Evolutionary conservation across 2,888 invertebrate genomes (phyloP), one percentile per base, ranked within the genome.

Genomic region (Trichogramma dendrolimi): DNA sequence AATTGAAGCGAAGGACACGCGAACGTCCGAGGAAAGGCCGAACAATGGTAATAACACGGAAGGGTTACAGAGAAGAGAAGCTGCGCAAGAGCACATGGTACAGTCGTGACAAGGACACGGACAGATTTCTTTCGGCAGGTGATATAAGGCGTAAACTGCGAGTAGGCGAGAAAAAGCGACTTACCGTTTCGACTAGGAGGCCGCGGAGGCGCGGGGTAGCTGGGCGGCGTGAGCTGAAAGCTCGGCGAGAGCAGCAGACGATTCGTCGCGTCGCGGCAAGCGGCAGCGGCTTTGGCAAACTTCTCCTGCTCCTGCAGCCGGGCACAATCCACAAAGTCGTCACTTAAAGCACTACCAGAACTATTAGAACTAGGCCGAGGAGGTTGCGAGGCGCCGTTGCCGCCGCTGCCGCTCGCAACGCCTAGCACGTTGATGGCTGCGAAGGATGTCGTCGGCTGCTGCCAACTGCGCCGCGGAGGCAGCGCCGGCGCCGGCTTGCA

Each of bases 371-470:
- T 61, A 63, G 67, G 58, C 65, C 70, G 67, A 71, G 68, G 64
- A 68, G 71, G 66, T 69, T 65, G 39, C 60, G 61, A 62, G 67
- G 58, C 58, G 63, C 55, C 4, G 56, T 42, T 80, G 81, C 80
- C 81, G 81, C 81, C 79, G 80, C 80, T 71, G 72, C 72, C 73
- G 69, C 72, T 74, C 74, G 74, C 75, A 75, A 75, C 72, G 75
- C 75, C 70, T 74, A 75, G 75, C 73, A 75, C 75, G 75, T 75
- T 82, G 79, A 75, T 64, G 75, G 77, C 75, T 74, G 76, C 78
- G 80, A 79, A 77, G 80, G 81, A 80, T 81, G 81, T 11, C 81
- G 82, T 81, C 81, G 78, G 80, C 81, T 71, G 73, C 71, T 73
- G 70, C 71, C 74, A 69, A 72, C 72, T 74, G 70, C 74, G 77